Base-by-base conservation (phyloP, 2,113 vertebrate genomes). In the Megaptera novaeangliae region DNA sequence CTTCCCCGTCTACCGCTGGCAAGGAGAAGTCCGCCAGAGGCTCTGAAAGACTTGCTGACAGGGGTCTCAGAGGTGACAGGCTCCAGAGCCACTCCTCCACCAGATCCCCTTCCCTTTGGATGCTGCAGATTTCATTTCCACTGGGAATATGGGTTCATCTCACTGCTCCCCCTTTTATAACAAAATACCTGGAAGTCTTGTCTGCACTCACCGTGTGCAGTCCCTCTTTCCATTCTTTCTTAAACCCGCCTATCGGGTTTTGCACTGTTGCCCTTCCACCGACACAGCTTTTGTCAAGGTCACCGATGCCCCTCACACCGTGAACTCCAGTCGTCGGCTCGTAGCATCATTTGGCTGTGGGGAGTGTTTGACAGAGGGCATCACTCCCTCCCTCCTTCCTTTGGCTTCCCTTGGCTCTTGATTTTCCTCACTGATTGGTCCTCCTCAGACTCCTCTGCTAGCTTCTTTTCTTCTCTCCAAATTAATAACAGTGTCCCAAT, bases 1-100 rank as follows among this genome's bases (percentile, higher is more conserved):
- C 23, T 99, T 99, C 96, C 0, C 99, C 15, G 97, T 98, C 41
- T 1, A 0, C 36, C 98, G 98, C 59, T 99, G 99, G 99, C 49
- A 97, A 71, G 75, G 63, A 5, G 91, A 98, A 31, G 99, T 98
- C 86, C 4, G 98, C 39, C 98, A 98, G 0, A 99, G 91, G 99
- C 99, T 78, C 74, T 99, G 78, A 99, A 94, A 11, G 98, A 98
- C 74, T 97, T 99, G 95, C 95, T 99, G 92, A 98, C 98, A 10
- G 99, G 99, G 99, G 95, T 99, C 0, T 1, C 97, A 69, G 99
- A 99, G 99, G 99, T 99, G 95, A 98, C 98, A 29, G 14, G 44
- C 36, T 68, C 59, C 12, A 5, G 59, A 71, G 61, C 8, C 72
- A 20, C 11, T 15, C n/a, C 18, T 6, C 14, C 14, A 31, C 25